Base-by-base conservation (phyloP, 2,888 invertebrate genomes). In the Melipona bicolor region DNA sequence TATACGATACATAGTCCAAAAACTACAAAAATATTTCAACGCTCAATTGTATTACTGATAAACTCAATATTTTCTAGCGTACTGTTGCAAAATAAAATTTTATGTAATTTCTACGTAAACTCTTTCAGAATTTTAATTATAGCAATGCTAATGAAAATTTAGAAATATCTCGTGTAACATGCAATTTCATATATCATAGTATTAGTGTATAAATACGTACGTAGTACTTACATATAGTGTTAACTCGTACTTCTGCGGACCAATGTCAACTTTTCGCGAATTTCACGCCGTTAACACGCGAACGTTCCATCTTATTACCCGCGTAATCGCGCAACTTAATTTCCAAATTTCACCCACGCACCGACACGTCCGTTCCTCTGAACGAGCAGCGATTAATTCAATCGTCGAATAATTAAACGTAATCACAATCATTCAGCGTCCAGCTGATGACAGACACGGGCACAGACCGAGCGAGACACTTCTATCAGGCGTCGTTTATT, bases 401-500 rank as follows among this genome's bases (percentile, higher is more conserved):
- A 67, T 62, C 21, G 62, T 61, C 17, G 32, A 4, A 49, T 65
- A 61, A 80, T 71, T 75, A 61, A 80, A 71, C 36, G 43, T 75
- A 75, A 75, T 61, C 61, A 24, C 67, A 62, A 82, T 75, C 49
- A 54, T 76, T 67, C 56, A 24, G n/a, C 21, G 65, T 61, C 49
- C 79, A 54, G 15, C 49, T 71, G 59, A 52, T 43, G 52, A 27
- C 56, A n/a, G 6, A 21, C 2, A 13, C 61, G n/a, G 19, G 61
- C 24, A 15, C 27, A 19, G 4, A 21, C 43, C n/a, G 13, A 11
- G 73, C 43, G 50, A 73, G 72, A 84, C 69, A 73, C 78, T 79
- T 65, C 69, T 64, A 61, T 62, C 50, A 36, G 24, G 2, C 49
- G 68, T 61, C 70, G 73, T 71, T 77, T 77, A 81, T 85, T 85